Evolutionary conservation across 2,888 invertebrate species (phyloP).

Genomic region (Scelioninae gen. 2): DNA sequence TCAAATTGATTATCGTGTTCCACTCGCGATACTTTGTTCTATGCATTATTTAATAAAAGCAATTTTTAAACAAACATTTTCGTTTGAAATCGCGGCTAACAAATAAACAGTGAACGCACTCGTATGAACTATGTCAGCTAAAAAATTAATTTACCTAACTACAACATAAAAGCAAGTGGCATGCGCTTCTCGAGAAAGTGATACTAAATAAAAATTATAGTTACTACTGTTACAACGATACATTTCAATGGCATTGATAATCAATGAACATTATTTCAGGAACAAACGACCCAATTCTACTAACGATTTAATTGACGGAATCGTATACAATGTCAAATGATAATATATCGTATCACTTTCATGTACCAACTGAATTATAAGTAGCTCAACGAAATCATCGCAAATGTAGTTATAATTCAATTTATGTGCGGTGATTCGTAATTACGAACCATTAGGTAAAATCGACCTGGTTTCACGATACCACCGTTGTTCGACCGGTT

Average conservation of each 20-base stretch:
- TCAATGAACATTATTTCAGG: too few relatives aligned
- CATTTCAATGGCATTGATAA: too few relatives aligned
- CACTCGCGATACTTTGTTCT: too few relatives aligned
- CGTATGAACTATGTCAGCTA: constrained; percentile 37
- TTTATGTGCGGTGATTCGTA: constrained; percentile 15
- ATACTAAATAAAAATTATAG: constrained; percentile 27
- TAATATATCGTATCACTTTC: constrained; percentile 34
- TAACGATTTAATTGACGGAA: too few relatives aligned
- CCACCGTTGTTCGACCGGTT: too few relatives aligned
- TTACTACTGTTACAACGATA: too few relatives aligned
- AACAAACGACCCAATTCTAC: too few relatives aligned
- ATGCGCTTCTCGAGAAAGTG: constrained; percentile 29
- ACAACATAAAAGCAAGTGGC: constrained; percentile 7
- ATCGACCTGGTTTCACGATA: constrained; percentile 35
- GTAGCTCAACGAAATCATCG: constrained; percentile 17
- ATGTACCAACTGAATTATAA: constrained; percentile 23
- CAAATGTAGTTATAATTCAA: constrained; percentile 33
- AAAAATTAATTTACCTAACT: neutral
- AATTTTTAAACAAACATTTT: too few relatives aligned
- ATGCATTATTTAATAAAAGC: too few relatives aligned
- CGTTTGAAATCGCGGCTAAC: too few relatives aligned
- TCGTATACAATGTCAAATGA: too few relatives aligned
- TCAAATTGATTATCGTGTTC: too few relatives aligned
- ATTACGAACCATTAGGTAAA: constrained; percentile 17
- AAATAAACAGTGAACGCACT: constrained; percentile 13